Conservation (phyloP, 2,113 vertebrate genomes). For the Aleadryas rufinucha region DNA sequence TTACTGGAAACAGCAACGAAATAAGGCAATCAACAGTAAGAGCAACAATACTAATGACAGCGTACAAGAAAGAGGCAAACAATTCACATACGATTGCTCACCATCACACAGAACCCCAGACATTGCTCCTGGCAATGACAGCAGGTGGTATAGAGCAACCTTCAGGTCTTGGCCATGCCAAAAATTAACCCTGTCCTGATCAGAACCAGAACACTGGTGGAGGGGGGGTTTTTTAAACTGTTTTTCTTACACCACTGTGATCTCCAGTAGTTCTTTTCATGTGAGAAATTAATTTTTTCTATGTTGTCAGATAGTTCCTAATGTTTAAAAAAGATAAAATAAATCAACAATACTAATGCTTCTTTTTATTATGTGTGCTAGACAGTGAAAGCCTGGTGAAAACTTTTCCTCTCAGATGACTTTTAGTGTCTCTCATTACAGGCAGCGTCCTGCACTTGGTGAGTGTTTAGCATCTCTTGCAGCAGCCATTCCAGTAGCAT, state of each 20-base stretch:
- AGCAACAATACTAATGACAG: neutral
- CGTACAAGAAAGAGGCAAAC: neutral
- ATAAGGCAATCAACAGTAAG: neutral
- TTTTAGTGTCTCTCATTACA: slow-evolving; percentile 51
- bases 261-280: neutral
- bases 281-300: neutral
- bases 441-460: slow-evolving; percentile 96
- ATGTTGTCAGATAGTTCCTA: neutral
- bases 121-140: neutral
- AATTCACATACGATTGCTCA: neutral
- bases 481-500: slow-evolving; percentile 94
- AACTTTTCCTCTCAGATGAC: neutral
- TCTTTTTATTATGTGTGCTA: neutral
- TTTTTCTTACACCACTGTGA: neutral
- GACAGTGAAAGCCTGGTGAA: neutral
- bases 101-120: neutral
- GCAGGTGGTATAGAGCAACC: neutral
- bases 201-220: neutral
- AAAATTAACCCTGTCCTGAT: neutral
- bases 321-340: neutral
- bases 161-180: neutral
- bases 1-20: neutral
- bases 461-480: slow-evolving; percentile 96
- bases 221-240: neutral
- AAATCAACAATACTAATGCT: neutral